These are phyloP conservation scores for Diabrotica balteata DNA, from an alignment of 2,888 invertebrate genomes.

Conservation along the genomic window DNA sequence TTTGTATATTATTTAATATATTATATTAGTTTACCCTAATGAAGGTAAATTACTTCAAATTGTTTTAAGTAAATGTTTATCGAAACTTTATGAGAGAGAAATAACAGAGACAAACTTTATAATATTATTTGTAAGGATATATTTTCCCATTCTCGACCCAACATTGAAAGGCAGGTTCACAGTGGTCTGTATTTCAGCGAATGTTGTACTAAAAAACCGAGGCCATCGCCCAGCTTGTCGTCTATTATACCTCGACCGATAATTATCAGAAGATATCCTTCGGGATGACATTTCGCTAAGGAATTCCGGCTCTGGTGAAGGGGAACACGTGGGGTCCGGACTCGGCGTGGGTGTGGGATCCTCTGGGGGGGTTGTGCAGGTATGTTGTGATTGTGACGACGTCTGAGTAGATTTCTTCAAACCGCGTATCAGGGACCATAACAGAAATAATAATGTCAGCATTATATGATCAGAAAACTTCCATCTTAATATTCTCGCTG, in stretches of 20 bases:
- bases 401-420: conserved; percentile 54
- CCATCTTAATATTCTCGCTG: conserved; percentile 6
- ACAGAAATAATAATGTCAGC: conserved; percentile 69
- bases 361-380: conserved; percentile 26
- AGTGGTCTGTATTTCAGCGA: too few relatives aligned
- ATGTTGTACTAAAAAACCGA: not conserved
- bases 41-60: too few relatives aligned
- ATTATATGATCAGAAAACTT: conserved; percentile 55
- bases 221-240: conserved; percentile 13
- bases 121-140: too few relatives aligned
- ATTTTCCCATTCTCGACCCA: too few relatives aligned
- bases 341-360: conserved; percentile 55
- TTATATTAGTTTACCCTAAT: too few relatives aligned
- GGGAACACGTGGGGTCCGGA: conserved; percentile 50
- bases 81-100: too few relatives aligned
- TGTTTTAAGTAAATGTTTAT: too few relatives aligned
- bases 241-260: conserved; percentile 50
- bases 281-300: conserved; percentile 52
- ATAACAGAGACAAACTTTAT: too few relatives aligned
- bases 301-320: conserved; percentile 55
- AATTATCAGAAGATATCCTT: conserved; percentile 53
- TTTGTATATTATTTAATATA: too few relatives aligned
- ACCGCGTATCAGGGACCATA: conserved; percentile 70
- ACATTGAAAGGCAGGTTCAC: too few relatives aligned
- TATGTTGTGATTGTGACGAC: conserved; percentile 32